A percentile compares a stretch with the other conserved stretches of the same genome.
Conservation (phyloP, 1,140 invertebrate species). For the Pachyrhynchus sulphureomaculatus region DNA sequence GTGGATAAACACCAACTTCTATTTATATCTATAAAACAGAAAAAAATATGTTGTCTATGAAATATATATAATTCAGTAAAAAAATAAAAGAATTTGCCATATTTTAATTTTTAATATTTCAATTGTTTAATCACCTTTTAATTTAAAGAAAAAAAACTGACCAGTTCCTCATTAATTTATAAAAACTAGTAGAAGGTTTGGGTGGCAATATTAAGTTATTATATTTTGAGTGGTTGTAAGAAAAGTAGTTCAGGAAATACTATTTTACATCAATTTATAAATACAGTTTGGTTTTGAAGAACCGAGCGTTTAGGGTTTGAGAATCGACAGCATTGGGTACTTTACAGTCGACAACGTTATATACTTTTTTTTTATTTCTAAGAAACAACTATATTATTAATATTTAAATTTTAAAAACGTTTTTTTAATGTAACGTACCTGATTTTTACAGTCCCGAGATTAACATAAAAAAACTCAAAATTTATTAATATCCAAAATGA, state of each 20-base stretch:
- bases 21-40: no score
- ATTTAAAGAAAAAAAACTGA: no score
- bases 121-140: no score
- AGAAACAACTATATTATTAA: constrained; percentile 43
- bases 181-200: no score
- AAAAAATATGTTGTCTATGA: no score
- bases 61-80: no score
- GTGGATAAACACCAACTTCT: no score
- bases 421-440: constrained; percentile 45
- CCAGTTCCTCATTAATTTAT: no score
- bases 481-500: constrained; percentile 45
- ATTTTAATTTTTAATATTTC: no score
- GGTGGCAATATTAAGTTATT: no score
- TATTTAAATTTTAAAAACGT: constrained; percentile 43
- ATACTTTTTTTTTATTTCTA: constrained; percentile 36
- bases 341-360: constrained; percentile 47
- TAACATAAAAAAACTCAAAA: constrained; percentile 33
- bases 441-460: constrained; percentile 42
- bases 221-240: neutral
- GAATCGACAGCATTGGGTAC: constrained; percentile 42
- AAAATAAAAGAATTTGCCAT: no score
- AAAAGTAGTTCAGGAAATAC: constrained; percentile 6
- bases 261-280: constrained; percentile 31
- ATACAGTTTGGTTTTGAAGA: constrained; percentile 45
- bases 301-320: constrained; percentile 42